These are phyloP conservation scores for Synanthedon formicaeformis DNA, from an alignment of 2,888 invertebrate genomes.

Conservation along the genomic window DNA sequence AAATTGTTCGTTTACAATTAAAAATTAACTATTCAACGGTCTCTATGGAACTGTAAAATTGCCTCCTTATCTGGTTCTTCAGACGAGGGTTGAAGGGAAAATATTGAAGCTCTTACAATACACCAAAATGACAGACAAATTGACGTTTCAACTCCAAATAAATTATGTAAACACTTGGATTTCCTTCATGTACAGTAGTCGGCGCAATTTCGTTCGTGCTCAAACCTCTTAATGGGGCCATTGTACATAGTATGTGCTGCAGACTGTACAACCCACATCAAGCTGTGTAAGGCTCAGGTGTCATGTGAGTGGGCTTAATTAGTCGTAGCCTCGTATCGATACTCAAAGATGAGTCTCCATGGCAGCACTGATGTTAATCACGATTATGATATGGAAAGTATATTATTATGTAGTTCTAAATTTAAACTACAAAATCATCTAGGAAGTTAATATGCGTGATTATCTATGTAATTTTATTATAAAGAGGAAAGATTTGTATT, in stretches of 20 bases:
- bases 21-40: too few relatives aligned
- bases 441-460: too few relatives aligned
- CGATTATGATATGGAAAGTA: neutral
- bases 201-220: neutral
- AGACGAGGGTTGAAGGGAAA: too few relatives aligned
- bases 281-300: constrained; percentile 21
- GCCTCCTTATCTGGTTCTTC: too few relatives aligned
- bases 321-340: constrained; percentile 24
- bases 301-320: constrained; percentile 18
- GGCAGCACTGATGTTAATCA: neutral
- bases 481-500: too few relatives aligned
- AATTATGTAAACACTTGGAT: neutral
- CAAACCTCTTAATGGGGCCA: too few relatives aligned
- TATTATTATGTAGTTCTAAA: too few relatives aligned
- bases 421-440: too few relatives aligned
- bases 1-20: too few relatives aligned
- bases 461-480: too few relatives aligned
- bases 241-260: neutral
- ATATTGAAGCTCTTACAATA: too few relatives aligned
- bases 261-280: neutral
- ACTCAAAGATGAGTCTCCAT: constrained; percentile 1
- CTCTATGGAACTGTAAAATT: too few relatives aligned
- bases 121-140: neutral
- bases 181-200: neutral
- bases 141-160: neutral